Evolutionary conservation across 1,140 invertebrate genomes (phyloP).

Genomic region (Trichonephila clavata): DNA sequence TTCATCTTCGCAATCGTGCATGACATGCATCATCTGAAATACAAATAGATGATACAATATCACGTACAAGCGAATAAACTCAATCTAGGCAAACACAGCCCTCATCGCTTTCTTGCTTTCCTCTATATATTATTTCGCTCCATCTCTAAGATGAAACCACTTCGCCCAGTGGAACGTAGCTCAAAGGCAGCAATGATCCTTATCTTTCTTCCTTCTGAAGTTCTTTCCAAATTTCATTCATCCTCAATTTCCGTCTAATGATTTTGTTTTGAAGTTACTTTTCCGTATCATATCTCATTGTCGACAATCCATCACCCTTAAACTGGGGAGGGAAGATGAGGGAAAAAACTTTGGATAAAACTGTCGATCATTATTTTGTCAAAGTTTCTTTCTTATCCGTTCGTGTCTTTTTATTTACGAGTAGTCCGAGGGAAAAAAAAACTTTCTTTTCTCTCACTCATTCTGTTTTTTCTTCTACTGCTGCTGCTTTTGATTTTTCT

Average conservation of each 20-base stretch:
- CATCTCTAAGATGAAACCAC: slow-evolving; percentile 51
- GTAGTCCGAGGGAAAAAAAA: not conserved
- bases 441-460: too few relatives aligned
- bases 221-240: slow-evolving; percentile 23
- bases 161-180: not conserved
- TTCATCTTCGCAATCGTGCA: not conserved
- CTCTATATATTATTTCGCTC: slow-evolving; percentile 27
- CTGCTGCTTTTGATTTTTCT: not conserved
- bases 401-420: slow-evolving; percentile 23
- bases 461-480: not conserved
- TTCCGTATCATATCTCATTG: slow-evolving; percentile 63
- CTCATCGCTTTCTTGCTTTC: not conserved
- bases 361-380: slow-evolving; percentile 69
- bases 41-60: slow-evolving; percentile 23
- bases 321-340: not conserved
- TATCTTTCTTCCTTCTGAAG: slow-evolving; percentile 2
- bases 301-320: slow-evolving; percentile 32
- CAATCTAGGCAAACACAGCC: not conserved
- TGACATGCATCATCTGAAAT: not conserved
- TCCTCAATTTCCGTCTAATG: slow-evolving; percentile 69
- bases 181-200: not conserved
- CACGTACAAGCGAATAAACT: not conserved
- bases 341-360: slow-evolving; percentile 17
- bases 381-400: not conserved
- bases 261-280: slow-evolving; percentile 71